Conservation (phyloP, 2,113 vertebrate species). For the Bos indicus region DNA sequence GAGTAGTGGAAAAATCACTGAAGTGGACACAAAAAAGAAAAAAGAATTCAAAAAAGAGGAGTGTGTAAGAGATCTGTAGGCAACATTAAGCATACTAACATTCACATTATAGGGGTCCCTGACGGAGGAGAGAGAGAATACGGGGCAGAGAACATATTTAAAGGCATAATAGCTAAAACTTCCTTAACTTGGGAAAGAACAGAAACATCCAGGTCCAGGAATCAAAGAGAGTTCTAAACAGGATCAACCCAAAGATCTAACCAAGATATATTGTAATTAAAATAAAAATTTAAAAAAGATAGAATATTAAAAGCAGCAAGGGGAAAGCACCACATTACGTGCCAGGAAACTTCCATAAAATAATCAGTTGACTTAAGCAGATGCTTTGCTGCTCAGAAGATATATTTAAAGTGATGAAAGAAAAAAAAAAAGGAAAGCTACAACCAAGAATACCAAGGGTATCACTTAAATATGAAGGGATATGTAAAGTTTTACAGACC, state of each 20-base stretch:
- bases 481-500: neutral
- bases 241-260: neutral
- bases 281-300: neutral
- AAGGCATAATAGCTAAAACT: neutral
- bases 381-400: neutral
- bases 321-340: neutral
- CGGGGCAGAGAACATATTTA: neutral
- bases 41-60: neutral
- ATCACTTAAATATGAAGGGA: neutral
- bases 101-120: neutral
- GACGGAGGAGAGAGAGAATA: neutral
- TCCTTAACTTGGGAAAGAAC: neutral
- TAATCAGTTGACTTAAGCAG: neutral
- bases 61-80: neutral
- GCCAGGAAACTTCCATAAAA: neutral
- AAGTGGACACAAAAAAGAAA: neutral
- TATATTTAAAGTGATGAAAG: neutral
- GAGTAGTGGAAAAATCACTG: neutral
- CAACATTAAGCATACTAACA: neutral
- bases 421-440: accelerated
- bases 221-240: neutral
- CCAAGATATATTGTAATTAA: neutral
- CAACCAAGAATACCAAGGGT: neutral
- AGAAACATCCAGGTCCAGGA: neutral
- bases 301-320: neutral